Conservation (phyloP, 2,888 invertebrate genomes). For the Argynnis bischoffii region DNA sequence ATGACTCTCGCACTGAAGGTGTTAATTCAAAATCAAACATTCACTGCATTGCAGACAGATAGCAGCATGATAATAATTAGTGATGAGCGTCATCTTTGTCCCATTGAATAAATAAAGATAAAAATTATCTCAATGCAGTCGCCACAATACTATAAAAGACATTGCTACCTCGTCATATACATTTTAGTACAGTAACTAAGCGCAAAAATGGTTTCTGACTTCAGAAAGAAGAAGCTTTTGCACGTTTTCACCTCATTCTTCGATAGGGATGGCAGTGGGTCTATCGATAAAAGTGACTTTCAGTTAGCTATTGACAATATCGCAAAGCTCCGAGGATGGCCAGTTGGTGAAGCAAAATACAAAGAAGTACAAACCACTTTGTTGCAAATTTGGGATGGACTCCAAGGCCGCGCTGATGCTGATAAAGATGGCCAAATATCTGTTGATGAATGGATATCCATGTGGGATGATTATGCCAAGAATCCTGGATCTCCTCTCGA, state of each 20-base stretch:
- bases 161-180: constrained; percentile 15
- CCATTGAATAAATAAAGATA: constrained; percentile 28
- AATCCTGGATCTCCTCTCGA: constrained; percentile 88
- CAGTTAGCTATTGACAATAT: constrained; percentile 93
- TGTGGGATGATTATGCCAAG: constrained; percentile 92
- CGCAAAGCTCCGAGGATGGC: constrained; percentile 90
- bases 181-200: constrained; percentile 14
- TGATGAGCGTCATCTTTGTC: constrained; percentile 38
- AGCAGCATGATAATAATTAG: constrained; percentile 40
- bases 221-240: constrained; percentile 93
- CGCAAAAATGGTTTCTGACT: constrained; percentile 87
- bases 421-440: constrained; percentile 93
- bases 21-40: constrained; percentile 27
- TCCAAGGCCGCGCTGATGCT: constrained; percentile 90
- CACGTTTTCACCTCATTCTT: constrained; percentile 94
- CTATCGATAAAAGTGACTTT: constrained; percentile 93
- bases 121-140: constrained; percentile 34
- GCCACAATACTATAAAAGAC: constrained; percentile 38
- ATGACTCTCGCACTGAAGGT: too few relatives aligned
- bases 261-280: constrained; percentile 93
- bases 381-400: constrained; percentile 91
- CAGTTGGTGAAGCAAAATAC: constrained; percentile 86
- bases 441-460: constrained; percentile 92
- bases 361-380: constrained; percentile 88
- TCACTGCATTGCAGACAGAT: constrained; percentile 51